Evolutionary conservation across 2,113 vertebrate genomes (phyloP).

Genomic region (Gallinago paraguaiae): DNA sequence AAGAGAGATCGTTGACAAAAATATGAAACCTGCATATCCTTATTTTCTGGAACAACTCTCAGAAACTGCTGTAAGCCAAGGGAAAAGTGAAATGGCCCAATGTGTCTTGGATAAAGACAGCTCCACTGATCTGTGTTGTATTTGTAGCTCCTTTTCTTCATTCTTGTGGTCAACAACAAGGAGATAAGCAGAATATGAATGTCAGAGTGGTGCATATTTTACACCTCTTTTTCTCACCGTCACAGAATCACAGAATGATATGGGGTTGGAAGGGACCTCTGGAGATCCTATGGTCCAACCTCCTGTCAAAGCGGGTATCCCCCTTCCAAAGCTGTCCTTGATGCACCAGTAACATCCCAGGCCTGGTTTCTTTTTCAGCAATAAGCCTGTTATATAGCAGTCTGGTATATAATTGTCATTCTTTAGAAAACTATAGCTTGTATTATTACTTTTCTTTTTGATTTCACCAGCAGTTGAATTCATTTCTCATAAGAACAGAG

Average conservation of each 20-base stretch:
- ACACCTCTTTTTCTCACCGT: not conserved
- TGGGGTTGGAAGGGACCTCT: no score
- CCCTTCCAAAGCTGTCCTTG: not conserved
- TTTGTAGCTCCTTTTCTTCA: not conserved
- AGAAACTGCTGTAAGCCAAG: not conserved
- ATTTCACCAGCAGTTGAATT: not conserved
- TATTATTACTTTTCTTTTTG: not conserved
- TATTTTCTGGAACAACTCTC: not conserved
- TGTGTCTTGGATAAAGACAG: not conserved
- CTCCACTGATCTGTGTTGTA: not conserved
- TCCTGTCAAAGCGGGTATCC: no score
- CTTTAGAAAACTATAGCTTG: not conserved
- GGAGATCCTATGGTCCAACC: no score
- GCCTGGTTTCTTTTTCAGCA: not conserved
- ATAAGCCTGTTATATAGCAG: not conserved
- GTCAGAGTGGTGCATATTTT: not conserved
- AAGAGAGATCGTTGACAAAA: not conserved
- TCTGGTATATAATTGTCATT: not conserved
- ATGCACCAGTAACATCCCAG: not conserved
- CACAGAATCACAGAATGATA: no score
- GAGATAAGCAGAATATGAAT: not conserved
- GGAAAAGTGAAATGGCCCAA: not conserved
- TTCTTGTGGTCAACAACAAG: not conserved
- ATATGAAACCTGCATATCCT: not conserved
- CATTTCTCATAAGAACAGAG: not conserved